Base-by-base conservation (phyloP, 1,140 invertebrate genomes). In the Leptestheria dahalacensis region DNA sequence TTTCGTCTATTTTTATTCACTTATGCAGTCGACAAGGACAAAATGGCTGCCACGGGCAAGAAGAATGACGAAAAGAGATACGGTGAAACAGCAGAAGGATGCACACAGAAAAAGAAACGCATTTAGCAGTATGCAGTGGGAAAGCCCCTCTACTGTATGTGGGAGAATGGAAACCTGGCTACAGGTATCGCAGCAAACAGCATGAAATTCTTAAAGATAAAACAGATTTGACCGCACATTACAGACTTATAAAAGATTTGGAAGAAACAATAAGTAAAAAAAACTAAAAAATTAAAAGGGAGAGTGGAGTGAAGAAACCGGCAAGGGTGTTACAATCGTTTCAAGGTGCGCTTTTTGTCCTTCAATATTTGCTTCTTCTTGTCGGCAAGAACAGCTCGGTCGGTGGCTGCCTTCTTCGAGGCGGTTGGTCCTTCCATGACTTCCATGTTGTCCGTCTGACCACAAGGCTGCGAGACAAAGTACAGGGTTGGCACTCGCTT, bases 271-370 rank as follows among this genome's bases (percentile, higher is more conserved):
- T 25, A n/a, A 20, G 50, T 15, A 52, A 20, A n/a, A 52, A 24
- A 21, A 52, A 52, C 50, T 12, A 52, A 52, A 23, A 10, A 52
- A 52, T 52, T 23, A 11, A 52, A 52, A 23, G n/a, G 50, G 46
- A 12, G n/a, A 20, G 48, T 18, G 48, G 23, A 26, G 28, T 52
- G 18, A 26, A 47, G 46, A 20, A 52, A 12, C 28, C n/a, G 12
- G 3, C 24, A 59, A 23, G 26, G 52, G 12, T 58, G 71, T 90
- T 84, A 91, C 82, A 91, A 84, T 77, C 88, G 78, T 71, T 91
- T 91, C 51, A 91, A 75, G 64, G 86, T 86, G 73, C 86, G 80
- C 69, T 88, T 90, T 72, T 90, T 90, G 66, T 90, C 86, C 76
- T 88, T 87, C 50, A 83, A 71, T 64, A 84, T 74, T 69, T 82